phyloP scores from a whole-genome alignment of 2,113 vertebrate genomes.

The Globicephala melas region DNA sequence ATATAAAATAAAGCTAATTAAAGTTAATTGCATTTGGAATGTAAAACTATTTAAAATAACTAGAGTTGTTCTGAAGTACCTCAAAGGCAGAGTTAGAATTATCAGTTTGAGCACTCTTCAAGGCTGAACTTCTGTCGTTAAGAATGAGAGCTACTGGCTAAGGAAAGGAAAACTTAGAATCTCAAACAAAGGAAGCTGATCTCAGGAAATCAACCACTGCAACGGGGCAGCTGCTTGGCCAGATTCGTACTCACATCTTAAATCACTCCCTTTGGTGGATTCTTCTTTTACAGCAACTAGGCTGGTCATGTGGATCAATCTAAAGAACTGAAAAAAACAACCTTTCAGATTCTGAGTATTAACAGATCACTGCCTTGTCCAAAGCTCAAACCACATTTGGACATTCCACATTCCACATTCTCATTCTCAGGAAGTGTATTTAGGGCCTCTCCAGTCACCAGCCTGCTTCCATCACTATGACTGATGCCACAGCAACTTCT shows the following conservation, averaged over 20 bases:
- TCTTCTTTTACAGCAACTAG: conserved; percentile 2
- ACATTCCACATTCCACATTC: neutral
- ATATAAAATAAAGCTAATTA: conserved; percentile 34
- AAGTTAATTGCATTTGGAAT: conserved; percentile 16
- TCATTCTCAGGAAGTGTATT: neutral
- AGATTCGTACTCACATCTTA: conserved; percentile 29
- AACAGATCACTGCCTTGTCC: neutral
- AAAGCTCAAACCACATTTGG: neutral
- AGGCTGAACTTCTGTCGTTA: conserved; percentile 12
- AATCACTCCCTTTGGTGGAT: neutral
- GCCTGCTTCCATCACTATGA: neutral
- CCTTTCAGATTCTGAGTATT: neutral
- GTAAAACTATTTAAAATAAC: conserved; percentile 17
- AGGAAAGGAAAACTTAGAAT: neutral
- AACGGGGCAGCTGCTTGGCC: neutral
- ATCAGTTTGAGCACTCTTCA: neutral
- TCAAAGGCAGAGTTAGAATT: neutral
- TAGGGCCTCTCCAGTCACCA: neutral
- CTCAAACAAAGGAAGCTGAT: conserved; percentile 10
- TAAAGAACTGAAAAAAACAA: conserved; percentile 40
- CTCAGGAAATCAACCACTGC: conserved; percentile 5
- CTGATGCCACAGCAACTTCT: neutral
- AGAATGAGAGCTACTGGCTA: neutral
- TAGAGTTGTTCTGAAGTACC: neutral
- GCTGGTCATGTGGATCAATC: neutral